Base-by-base conservation (phyloP, 2,113 vertebrate species). In the Blennius ocellaris region DNA sequence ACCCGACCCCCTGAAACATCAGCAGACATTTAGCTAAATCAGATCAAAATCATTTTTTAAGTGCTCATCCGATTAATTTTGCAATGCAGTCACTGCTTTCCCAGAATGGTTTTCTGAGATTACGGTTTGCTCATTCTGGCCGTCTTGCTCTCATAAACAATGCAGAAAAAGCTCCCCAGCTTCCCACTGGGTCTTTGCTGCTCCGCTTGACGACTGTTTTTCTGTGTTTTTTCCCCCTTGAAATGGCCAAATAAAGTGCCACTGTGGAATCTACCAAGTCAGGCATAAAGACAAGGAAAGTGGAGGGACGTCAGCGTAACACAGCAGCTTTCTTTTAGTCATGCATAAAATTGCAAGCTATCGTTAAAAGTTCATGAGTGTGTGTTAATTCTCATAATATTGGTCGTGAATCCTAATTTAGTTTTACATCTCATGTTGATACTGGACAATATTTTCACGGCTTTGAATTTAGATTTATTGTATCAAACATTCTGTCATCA, bases 381-480 rank as follows among this genome's bases (percentile, higher is more conserved):
- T 30, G 21, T 30, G 21, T 30, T 30, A 30, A 30, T 30, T 30
- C 21, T 4, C 21, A 30, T 30, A 30, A 30, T 30, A 30, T 30
- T 30, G 4, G 21, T 30, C 21, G 4, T 30, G 21, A 30, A 30
- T 30, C 21, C 2, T 30, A 30, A 30, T 30, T 30, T 30, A n/a
- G 2, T 30, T 30, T 4, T 30, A 30, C 21, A 30, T 30, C 21
- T 30, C 21, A 30, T 30, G 21, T 30, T 30, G 4, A 30, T 30
- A 30, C 4, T 30, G 21, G 21, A 30, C 21, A 30, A 30, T 30
- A 30, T 30, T 30, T 30, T 30, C 21, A 30, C 21, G 21, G 11
- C 44, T 80, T 82, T 81, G 78, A 53, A 64, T 75, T 76, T 53
- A 5, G 21, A 67, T 84, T 85, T 79, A 64, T 74, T 47, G 73